A percentile compares a stretch with the other conserved stretches of the same genome.
These are phyloP conservation scores for Halisarca cf. caerulea DNA, from an alignment of 37 sponge, comb jelly and placozoan genomes.

Conservation along the genomic window DNA sequence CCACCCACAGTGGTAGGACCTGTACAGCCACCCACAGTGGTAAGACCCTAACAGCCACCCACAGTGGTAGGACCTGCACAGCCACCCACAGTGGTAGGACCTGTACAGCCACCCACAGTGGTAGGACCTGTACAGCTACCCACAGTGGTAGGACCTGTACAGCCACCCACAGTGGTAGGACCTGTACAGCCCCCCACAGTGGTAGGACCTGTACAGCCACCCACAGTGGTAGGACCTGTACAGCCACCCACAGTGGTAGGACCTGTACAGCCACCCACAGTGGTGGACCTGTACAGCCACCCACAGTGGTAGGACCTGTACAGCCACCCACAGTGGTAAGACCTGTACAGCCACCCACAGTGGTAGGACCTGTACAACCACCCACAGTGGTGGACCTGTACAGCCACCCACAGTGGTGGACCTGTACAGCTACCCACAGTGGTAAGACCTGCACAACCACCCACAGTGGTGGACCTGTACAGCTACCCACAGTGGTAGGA, in stretches of 20 bases:
- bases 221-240: not conserved
- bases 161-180: not conserved
- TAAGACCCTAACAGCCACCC: too few relatives aligned
- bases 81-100: not conserved
- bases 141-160: not conserved
- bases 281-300: too few relatives aligned
- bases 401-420: not conserved
- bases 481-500: not conserved
- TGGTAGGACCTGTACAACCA: not conserved
- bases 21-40: not conserved
- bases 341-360: not conserved
- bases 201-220: too few relatives aligned
- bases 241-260: not conserved
- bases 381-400: too few relatives aligned
- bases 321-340: not conserved
- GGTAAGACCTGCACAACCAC: not conserved
- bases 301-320: not conserved
- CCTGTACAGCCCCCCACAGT: not conserved
- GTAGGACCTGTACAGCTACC: not conserved
- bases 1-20: not conserved
- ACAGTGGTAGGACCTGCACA: not conserved
- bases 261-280: not conserved
- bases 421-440: not conserved
- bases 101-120: not conserved
- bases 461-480: too few relatives aligned